phyloP scores from a whole-genome alignment of 2,888 invertebrate genomes.

The Phyllotreta cruciferae region DNA sequence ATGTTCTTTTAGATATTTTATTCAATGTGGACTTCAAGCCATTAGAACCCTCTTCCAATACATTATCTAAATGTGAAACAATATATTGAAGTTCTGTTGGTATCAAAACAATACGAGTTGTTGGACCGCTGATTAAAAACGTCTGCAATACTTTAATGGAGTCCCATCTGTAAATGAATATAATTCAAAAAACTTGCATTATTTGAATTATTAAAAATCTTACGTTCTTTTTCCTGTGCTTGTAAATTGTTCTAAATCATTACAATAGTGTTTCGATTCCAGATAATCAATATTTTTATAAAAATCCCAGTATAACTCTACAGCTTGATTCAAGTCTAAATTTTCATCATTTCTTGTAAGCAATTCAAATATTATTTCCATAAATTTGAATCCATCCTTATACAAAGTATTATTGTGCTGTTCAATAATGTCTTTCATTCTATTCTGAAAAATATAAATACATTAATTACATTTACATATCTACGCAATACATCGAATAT shows the following conservation, averaged over 20 bases:
- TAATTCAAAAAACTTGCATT: constrained; percentile 14
- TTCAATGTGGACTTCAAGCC: constrained; percentile 39
- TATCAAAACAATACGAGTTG: constrained; percentile 43
- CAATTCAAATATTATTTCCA: constrained; percentile 36
- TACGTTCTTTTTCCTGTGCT: constrained; percentile 35
- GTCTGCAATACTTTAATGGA: constrained; percentile 39
- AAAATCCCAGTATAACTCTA: constrained; percentile 36
- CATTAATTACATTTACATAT: constrained; percentile 1
- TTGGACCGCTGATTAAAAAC: constrained; percentile 46
- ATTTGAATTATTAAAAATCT: constrained; percentile 16
- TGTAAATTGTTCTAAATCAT: constrained; percentile 32
- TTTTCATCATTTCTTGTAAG: constrained; percentile 31
- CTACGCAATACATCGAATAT: too few species aligned
- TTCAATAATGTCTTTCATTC: constrained; percentile 40
- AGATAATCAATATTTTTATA: constrained; percentile 37
- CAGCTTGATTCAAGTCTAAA: constrained; percentile 32
- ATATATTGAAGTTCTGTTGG: constrained; percentile 43
- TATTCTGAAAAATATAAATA: constrained; percentile 35
- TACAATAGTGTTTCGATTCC: constrained; percentile 38
- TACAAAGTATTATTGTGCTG: constrained; percentile 23
- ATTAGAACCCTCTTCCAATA: constrained; percentile 42
- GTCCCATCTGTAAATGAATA: constrained; percentile 37
- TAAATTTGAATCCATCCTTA: constrained; percentile 36
- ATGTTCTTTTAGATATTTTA: constrained; percentile 23
- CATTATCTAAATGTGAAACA: constrained; percentile 40